A percentile compares a stretch with the other conserved stretches of the same genome.
phyloP scores from a whole-genome alignment of 2,113 vertebrate genomes.

The Engystomops pustulosus region DNA sequence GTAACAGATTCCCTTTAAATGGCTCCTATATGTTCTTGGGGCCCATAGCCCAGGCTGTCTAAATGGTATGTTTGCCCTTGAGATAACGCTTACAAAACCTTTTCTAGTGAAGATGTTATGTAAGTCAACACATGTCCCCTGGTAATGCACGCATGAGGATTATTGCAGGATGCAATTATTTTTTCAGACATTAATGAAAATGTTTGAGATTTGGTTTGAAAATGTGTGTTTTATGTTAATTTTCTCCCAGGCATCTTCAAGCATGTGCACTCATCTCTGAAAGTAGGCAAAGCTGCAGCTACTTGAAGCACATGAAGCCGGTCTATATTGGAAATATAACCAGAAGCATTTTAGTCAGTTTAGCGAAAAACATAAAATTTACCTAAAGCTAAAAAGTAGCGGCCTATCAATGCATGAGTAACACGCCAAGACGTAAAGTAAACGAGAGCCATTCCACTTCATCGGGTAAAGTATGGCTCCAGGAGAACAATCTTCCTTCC shows the following conservation, averaged over 20 bases:
- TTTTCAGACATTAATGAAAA: neutral
- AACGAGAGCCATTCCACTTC: neutral
- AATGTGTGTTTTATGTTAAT: neutral
- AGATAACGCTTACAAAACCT: neutral
- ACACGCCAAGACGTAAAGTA: neutral
- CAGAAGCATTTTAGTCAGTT: constrained; percentile 4
- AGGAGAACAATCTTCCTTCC: constrained; percentile 9
- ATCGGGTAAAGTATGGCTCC: neutral
- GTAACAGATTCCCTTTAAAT: neutral
- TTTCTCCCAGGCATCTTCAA: neutral
- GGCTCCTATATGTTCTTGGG: too few species aligned
- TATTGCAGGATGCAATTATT: neutral
- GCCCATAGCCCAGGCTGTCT: neutral
- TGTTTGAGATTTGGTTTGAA: neutral
- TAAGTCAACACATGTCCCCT: neutral
- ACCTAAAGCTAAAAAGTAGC: neutral
- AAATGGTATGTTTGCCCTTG: neutral
- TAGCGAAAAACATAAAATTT: neutral
- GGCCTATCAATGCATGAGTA: constrained; percentile 1
- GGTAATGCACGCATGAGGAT: neutral
- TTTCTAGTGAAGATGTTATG: neutral
- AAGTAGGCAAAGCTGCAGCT: neutral
- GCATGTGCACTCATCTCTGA: neutral
- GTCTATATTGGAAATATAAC: constrained; percentile 13
- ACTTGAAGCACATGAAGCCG: neutral